Evolutionary conservation across 2,113 vertebrate genomes (phyloP), one percentile per base, ranked within the genome.

Genomic region (Tonatia bakeri): DNA sequence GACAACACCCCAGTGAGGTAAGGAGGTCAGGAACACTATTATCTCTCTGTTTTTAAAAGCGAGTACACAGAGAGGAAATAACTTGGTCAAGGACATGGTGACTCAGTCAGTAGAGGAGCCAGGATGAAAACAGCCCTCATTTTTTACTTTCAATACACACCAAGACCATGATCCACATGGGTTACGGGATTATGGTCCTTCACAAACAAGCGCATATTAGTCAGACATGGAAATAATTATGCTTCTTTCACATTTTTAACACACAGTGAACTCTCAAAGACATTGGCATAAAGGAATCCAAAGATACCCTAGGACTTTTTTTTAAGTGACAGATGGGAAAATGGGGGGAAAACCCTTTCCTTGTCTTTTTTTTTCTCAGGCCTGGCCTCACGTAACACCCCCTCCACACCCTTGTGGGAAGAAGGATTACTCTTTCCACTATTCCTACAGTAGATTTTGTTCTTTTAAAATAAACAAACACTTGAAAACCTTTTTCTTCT

Each of bases 401-500:
- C 56, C 67, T 31, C 94, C 96, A 97, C 95, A 95, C 93, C 92
- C 94, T 73, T 94, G 73, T 92, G 93, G 95, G 89, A 95, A 96
- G 92, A 97, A 82, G 88, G 77, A 87, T 97, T 96, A 91, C 33
- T 88, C 86, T 97, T 94, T 95, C 80, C 90, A 94, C 96, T 93
- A 92, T 91, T 97, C 95, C 96, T 93, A 80, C 94, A 87, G 97
- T 94, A 96, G 94, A 96, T 97, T 96, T 96, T 97, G 97, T 97
- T 97, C 97, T 96, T 97, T 97, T 96, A 97, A 98, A 97, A 91
- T 96, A 97, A 97, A 96, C 90, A 97, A 98, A 97, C 91, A 96
- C 94, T 97, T 96, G 85, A 97, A 97, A 92, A 93, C 33, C 36
- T 92, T 92, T 95, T 95, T 75, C 43, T 94, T 96, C 97, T 97